These are phyloP conservation scores for Hippocampus barbouri DNA, from an alignment of 2,113 vertebrate genomes.

Conservation along the genomic window DNA sequence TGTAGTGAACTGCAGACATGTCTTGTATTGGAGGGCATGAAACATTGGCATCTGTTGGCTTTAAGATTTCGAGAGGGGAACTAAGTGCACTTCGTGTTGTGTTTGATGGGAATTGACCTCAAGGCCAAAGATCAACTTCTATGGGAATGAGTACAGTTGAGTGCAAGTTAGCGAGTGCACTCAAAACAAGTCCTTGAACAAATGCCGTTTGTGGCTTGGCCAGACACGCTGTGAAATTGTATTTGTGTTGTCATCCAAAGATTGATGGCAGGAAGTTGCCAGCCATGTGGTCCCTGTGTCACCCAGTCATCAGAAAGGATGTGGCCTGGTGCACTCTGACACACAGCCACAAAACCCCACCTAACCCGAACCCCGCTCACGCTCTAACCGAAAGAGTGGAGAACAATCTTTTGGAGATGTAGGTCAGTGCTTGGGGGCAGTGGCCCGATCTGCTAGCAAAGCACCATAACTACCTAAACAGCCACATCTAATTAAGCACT, in stretches of 20 bases:
- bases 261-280: slow-evolving; percentile 41
- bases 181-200: neutral
- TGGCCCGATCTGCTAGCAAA: slow-evolving; percentile 6
- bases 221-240: slow-evolving; percentile 14
- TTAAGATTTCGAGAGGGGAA: slow-evolving; percentile 19
- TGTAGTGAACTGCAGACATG: slow-evolving; percentile 3
- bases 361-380: neutral
- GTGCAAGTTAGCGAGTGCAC: slow-evolving; percentile 1
- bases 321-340: slow-evolving; percentile 34
- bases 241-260: slow-evolving; percentile 3
- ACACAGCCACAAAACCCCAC: slow-evolving; percentile 19
- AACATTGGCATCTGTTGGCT: slow-evolving; percentile 30
- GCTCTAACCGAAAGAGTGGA: slow-evolving; percentile 12
- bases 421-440: slow-evolving; percentile 44
- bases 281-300: slow-evolving; percentile 13
- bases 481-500: neutral
- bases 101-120: slow-evolving; percentile 46
- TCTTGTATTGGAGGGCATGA: slow-evolving; percentile 16
- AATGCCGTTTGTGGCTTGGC: slow-evolving; percentile 13
- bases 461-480: slow-evolving; percentile 20
- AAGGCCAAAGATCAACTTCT: slow-evolving; percentile 28
- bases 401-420: slow-evolving; percentile 37
- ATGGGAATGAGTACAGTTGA: slow-evolving; percentile 16
- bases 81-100: slow-evolving; percentile 40
- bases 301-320: slow-evolving; percentile 1